A percentile compares a stretch with the other conserved stretches of the same genome.
Evolutionary conservation across 2,113 vertebrate species (phyloP).

Genomic region (Microcebus murinus): DNA sequence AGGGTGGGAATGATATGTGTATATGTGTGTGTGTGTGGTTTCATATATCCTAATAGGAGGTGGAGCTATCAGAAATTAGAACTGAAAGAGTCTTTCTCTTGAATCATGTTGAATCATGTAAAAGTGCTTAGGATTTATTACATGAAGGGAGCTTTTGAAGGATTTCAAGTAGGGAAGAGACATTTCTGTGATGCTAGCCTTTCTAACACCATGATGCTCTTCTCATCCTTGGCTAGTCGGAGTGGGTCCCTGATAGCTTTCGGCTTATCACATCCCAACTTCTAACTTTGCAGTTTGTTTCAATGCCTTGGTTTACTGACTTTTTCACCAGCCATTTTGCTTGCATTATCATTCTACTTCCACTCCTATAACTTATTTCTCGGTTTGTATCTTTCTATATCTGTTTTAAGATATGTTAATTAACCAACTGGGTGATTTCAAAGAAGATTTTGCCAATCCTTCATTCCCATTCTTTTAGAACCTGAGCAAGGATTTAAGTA

Average conservation of each 20-base stretch:
- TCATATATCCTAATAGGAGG: neutral
- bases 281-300: neutral
- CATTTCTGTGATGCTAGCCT: neutral
- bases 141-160: neutral
- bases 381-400: neutral
- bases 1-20: neutral
- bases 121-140: neutral
- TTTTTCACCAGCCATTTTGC: constrained; percentile 15
- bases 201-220: neutral
- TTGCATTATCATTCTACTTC: neutral
- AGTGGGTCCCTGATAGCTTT: neutral
- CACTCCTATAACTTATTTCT: neutral
- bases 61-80: neutral
- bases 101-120: neutral
- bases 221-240: neutral
- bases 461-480: neutral
- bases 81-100: neutral
- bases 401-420: neutral
- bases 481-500: neutral
- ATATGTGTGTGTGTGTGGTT: rapidly evolving
- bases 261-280: neutral
- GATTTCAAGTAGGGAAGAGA: neutral
- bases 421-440: neutral
- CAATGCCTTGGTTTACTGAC: neutral
- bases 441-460: neutral